Conservation (phyloP, 2,888 invertebrate genomes). For the Cerceris rybyensis region DNA sequence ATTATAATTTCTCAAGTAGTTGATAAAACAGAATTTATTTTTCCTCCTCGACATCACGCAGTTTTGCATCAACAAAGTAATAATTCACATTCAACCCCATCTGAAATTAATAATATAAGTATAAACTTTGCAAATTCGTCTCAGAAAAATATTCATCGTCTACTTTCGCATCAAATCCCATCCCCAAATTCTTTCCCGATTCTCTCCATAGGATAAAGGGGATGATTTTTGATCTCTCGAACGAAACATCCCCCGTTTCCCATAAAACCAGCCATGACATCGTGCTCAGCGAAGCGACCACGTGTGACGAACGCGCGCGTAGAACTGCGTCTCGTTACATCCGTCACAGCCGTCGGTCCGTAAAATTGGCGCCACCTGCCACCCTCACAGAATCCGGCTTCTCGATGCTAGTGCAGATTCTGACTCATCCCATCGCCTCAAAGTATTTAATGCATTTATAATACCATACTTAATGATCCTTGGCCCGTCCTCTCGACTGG, state of each 20-base stretch:
- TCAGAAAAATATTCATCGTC: too few species aligned
- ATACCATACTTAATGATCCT: slow-evolving; percentile 78
- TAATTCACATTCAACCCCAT: too few species aligned
- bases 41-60: too few species aligned
- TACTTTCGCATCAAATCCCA: too few species aligned
- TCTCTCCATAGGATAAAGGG: slow-evolving; percentile 10
- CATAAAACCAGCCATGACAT: slow-evolving; percentile 80
- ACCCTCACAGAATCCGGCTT: slow-evolving; percentile 73
- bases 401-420: slow-evolving; percentile 57
- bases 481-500: slow-evolving; percentile 70
- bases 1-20: too few species aligned
- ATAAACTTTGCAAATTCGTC: too few species aligned
- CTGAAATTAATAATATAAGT: too few species aligned
- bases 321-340: slow-evolving; percentile 76
- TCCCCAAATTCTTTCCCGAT: too few species aligned
- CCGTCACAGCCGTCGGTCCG: slow-evolving; percentile 81
- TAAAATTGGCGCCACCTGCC: slow-evolving; percentile 82
- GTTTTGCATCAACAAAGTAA: too few species aligned
- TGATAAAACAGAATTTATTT: too few species aligned
- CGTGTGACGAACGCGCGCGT: slow-evolving; percentile 64
- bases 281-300: slow-evolving; percentile 73
- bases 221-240: slow-evolving; percentile 51
- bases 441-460: slow-evolving; percentile 80
- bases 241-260: slow-evolving; percentile 66
- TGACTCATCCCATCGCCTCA: slow-evolving; percentile 63